Base-by-base conservation (phyloP, 1,140 invertebrate genomes). In the Tetramorium parvispinum region DNA sequence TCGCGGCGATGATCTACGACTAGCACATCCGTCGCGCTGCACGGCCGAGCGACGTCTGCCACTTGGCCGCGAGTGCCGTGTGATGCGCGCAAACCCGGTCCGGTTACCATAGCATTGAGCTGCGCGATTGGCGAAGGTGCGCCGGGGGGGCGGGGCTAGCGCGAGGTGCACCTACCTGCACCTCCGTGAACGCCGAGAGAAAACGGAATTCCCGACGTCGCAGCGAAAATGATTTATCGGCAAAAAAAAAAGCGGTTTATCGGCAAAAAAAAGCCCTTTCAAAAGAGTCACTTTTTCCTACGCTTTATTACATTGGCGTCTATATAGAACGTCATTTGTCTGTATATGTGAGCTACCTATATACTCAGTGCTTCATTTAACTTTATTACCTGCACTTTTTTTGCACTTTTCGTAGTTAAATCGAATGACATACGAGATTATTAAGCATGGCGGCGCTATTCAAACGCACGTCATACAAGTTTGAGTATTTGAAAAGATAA, bases 91-190 rank as follows among this genome's bases (percentile, higher is more conserved):
- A 88, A 92, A 89, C 90, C 91, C 89, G 89, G 88, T 86, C 89
- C 85, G 83, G 93, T 94, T 94, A 91, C 93, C 90, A 94, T 94
- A 92, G 91, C 91, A 91, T 77, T 89, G 85, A 16, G 7, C 24
- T 79, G 85, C 46, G 77, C 46, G 82, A 90, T 81, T 85, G 88
- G 89, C 51, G 61, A 75, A 77, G 27, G 61, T 51, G 51, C 70
- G 53, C 13, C 43, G 57, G 1, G 5, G 18, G 11, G 76, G 27
- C n/a, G 40, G 27, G 0, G 40, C 55, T 24, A 8, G 13, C n/a
- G 75, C 40, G n/a, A 40, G 11, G 32, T 53, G 63, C 63, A 32
- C n/a, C 8, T 32, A n/a, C 0, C 18, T 66, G 7, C 61, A 65
- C 27, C 3, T 21, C 10, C 10, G 8, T 3, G n/a, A 55, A 8